phyloP scores from a whole-genome alignment of 2,113 vertebrate genomes.

The Pseudorasbora parva region DNA sequence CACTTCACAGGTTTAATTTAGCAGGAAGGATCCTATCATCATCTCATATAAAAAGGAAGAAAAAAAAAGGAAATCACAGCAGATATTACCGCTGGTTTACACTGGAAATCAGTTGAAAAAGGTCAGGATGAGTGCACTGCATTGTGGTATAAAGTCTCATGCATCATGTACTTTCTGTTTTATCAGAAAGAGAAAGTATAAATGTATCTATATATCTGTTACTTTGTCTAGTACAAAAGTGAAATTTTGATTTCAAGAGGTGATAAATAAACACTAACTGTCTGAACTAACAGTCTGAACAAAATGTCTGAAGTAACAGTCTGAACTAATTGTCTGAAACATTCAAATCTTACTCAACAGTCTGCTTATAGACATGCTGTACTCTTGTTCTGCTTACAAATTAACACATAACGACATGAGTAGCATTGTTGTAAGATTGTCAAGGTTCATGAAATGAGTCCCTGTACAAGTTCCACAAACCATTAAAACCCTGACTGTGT shows the following conservation, averaged over 20 bases:
- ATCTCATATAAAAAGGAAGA: neutral
- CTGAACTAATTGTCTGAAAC: neutral
- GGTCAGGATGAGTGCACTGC: neutral
- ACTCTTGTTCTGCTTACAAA: slow-evolving; percentile 4
- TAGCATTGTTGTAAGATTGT: neutral
- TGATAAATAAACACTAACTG: neutral
- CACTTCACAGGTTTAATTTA: neutral
- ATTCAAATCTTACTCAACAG: neutral
- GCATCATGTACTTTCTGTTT: neutral
- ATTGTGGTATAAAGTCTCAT: neutral
- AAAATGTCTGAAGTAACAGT: too few relatives aligned
- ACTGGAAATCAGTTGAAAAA: neutral
- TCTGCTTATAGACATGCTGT: neutral
- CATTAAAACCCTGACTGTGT: neutral
- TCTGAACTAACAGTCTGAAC: too few relatives aligned
- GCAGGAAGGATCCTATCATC: neutral
- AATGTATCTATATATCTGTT: neutral
- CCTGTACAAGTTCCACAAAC: neutral
- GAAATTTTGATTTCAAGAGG: neutral
- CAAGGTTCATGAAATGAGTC: neutral
- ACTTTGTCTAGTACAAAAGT: neutral
- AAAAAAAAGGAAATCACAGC: neutral
- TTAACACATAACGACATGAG: neutral
- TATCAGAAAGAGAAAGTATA: neutral
- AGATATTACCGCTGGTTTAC: neutral